phyloP scores from a whole-genome alignment of 64 coral and sea anemone species.

The Dendronephthya gigantea region DNA sequence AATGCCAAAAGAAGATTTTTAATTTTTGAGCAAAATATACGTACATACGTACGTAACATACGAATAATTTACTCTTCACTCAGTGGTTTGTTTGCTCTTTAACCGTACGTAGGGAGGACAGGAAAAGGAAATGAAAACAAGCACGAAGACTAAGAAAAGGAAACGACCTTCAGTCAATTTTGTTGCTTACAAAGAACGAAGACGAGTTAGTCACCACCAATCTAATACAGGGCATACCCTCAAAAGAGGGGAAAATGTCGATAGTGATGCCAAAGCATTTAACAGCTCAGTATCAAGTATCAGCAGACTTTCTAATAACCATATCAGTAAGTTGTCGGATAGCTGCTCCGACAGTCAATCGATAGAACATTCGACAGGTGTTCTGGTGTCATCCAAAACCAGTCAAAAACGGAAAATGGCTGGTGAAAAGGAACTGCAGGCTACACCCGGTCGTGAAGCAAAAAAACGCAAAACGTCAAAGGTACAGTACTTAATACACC shows the following conservation, averaged over 20 bases:
- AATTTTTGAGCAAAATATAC: no score
- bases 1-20: no score
- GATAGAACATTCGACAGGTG: not conserved
- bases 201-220: not conserved
- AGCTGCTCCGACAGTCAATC: not conserved
- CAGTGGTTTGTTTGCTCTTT: no score
- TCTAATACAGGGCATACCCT: not conserved
- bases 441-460: not conserved
- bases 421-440: not conserved
- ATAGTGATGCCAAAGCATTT: not conserved
- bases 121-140: not conserved
- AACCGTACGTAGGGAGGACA: not conserved
- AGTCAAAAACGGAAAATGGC: not conserved
- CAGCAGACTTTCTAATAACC: not conserved
- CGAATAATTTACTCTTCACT: no score
- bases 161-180: not conserved
- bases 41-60: no score
- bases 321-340: not conserved
- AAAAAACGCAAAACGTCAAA: not conserved
- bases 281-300: not conserved
- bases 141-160: not conserved
- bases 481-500: not conserved
- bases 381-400: not conserved
- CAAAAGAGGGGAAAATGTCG: not conserved
- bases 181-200: not conserved